These are phyloP conservation scores for Lasioglossum malachurum DNA, from an alignment of 2,888 invertebrate species.

Conservation along the genomic window DNA sequence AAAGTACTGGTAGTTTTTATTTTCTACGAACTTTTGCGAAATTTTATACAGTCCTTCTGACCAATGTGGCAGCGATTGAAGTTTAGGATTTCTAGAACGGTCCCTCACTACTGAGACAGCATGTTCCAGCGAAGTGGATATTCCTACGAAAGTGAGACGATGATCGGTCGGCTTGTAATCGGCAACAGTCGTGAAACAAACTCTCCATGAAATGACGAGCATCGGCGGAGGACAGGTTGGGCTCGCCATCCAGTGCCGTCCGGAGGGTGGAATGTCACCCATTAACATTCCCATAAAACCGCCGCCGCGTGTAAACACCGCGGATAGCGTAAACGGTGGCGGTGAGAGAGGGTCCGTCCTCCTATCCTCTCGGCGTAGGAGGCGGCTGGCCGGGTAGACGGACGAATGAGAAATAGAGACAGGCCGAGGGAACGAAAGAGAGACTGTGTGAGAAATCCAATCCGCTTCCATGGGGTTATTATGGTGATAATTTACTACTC, in stretches of 20 bases:
- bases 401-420: conserved; percentile 51
- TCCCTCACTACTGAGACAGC: too few relatives aligned
- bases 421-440: conserved; percentile 50
- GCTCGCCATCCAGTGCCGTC: conserved; percentile 3
- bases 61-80: too few relatives aligned
- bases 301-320: conserved; percentile 80
- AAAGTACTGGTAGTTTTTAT: not conserved
- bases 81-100: too few relatives aligned
- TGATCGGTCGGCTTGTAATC: conserved; percentile 52
- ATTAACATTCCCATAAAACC: conserved; percentile 83
- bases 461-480: conserved; percentile 81
- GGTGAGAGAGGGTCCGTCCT: conserved; percentile 46
- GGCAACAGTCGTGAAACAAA: conserved; percentile 70
- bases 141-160: conserved; percentile 41
- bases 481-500: conserved; percentile 82
- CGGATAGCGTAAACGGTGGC: conserved; percentile 77
- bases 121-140: not conserved
- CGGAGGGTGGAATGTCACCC: conserved; percentile 81
- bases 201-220: conserved; percentile 72
- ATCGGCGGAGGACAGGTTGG: conserved; percentile 43
- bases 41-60: too few relatives aligned
- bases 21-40: not conserved
- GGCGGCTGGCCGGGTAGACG: conserved; percentile 43
- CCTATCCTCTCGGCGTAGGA: conserved; percentile 44
- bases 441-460: conserved; percentile 82